Evolutionary conservation across 2,797 vertebrate genomes (phyloP).

Genomic region (Champsocephalus gunnari): DNA sequence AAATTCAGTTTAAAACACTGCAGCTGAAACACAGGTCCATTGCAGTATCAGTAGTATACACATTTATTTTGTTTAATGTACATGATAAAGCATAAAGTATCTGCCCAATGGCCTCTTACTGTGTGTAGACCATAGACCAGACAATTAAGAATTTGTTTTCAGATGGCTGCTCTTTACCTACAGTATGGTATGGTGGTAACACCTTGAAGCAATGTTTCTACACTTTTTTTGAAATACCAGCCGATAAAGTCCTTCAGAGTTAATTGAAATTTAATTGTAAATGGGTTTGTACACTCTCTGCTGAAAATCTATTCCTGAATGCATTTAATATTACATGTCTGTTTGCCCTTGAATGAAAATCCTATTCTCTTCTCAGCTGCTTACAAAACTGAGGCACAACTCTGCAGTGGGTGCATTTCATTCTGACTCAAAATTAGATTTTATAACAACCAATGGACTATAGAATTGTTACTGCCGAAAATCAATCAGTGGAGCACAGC

Average conservation of each 20-base stretch:
- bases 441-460: conserved; percentile 47
- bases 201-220: conserved; percentile 21
- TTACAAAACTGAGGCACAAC: conserved; percentile 7
- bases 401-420: conserved; percentile 35
- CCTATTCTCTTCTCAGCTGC: conserved; percentile 12
- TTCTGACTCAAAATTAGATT: conserved; percentile 44
- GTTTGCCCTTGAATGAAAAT: conserved; percentile 56
- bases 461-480: conserved; percentile 47
- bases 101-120: conserved; percentile 10
- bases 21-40: not conserved
- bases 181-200: not conserved
- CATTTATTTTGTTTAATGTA: conserved; percentile 13
- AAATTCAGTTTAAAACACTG: not conserved
- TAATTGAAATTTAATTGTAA: conserved; percentile 42
- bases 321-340: conserved; percentile 41
- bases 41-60: not conserved
- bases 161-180: conserved; percentile 41
- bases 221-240: conserved; percentile 43
- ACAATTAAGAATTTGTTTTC: conserved; percentile 21
- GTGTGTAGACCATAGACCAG: conserved; percentile 6
- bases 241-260: conserved; percentile 35
- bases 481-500: conserved; percentile 44
- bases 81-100: conserved; percentile 32
- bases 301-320: conserved; percentile 34
- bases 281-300: conserved; percentile 33